These are phyloP conservation scores for Lepus oiostolus DNA, from an alignment of 2,797 vertebrate species.

Conservation along the genomic window DNA sequence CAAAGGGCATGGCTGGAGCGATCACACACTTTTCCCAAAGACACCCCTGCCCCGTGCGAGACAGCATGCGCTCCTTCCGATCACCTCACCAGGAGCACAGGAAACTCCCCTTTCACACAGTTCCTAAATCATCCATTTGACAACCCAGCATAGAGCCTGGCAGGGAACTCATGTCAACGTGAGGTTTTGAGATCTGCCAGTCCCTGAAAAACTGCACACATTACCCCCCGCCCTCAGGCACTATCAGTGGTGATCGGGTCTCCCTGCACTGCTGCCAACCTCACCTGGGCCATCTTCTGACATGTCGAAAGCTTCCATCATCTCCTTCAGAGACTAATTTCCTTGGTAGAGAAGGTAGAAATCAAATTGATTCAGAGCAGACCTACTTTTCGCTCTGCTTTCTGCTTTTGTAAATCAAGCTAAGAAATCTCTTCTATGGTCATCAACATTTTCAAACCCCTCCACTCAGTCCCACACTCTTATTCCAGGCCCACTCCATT, in stretches of 20 bases:
- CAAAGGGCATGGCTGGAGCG: background rate
- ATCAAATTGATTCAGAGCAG: background rate
- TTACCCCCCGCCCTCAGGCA: background rate
- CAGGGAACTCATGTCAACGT: background rate
- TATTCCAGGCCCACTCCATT: background rate
- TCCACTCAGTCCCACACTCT: background rate
- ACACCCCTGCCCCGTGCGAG: background rate
- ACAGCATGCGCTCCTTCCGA: too few species aligned
- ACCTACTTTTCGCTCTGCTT: background rate
- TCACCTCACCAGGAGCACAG: background rate
- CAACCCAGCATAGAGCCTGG: background rate
- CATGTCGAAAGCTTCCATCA: background rate
- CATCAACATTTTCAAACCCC: background rate
- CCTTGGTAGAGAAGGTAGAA: background rate
- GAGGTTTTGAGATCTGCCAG: background rate
- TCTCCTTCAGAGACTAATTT: background rate
- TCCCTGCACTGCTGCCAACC: background rate
- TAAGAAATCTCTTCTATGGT: background rate
- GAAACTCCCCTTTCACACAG: background rate
- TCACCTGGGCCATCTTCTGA: background rate
- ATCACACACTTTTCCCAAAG: background rate
- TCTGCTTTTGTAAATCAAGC: background rate
- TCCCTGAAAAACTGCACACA: background rate
- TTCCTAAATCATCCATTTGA: background rate
- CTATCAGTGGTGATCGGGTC: background rate